These are phyloP conservation scores for Lophius americanus DNA, from an alignment of 2,797 vertebrate species.

Conservation along the genomic window DNA sequence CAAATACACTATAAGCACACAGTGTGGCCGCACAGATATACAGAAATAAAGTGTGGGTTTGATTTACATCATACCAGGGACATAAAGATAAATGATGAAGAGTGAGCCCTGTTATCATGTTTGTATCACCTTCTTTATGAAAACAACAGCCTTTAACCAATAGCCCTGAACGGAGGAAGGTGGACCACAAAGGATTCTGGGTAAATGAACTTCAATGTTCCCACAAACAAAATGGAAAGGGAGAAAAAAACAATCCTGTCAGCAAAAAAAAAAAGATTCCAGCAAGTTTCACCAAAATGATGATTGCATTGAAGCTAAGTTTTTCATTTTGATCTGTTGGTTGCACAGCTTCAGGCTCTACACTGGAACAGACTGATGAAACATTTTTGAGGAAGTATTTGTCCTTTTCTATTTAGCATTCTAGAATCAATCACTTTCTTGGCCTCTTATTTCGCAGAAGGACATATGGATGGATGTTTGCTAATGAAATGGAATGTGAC, in stretches of 20 bases:
- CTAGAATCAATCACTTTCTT: conserved; percentile 6
- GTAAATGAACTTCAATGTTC: conserved; percentile 3
- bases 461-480: conserved; percentile 11
- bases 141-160: not conserved
- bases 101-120: not conserved
- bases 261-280: not conserved
- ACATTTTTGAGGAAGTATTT: not conserved
- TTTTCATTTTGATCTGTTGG: conserved; percentile 24
- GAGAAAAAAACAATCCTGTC: not conserved
- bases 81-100: not conserved
- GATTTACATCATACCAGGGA: not conserved
- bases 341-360: not conserved
- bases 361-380: conserved; percentile 17
- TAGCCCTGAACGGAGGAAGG: not conserved
- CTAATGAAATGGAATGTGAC: conserved; percentile 58
- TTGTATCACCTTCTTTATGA: conserved; percentile 4
- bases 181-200: conserved; percentile 17
- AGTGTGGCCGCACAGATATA: conserved; percentile 54
- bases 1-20: conserved; percentile 50
- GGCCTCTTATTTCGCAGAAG: conserved; percentile 31
- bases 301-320: not conserved
- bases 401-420: conserved; percentile 1
- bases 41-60: conserved; percentile 56
- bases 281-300: conserved; percentile 5
- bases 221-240: not conserved